A percentile compares a stretch with the other conserved stretches of the same genome.
Conservation (phyloP, 2,113 vertebrate species). For the Microcebus lehilahytsara region DNA sequence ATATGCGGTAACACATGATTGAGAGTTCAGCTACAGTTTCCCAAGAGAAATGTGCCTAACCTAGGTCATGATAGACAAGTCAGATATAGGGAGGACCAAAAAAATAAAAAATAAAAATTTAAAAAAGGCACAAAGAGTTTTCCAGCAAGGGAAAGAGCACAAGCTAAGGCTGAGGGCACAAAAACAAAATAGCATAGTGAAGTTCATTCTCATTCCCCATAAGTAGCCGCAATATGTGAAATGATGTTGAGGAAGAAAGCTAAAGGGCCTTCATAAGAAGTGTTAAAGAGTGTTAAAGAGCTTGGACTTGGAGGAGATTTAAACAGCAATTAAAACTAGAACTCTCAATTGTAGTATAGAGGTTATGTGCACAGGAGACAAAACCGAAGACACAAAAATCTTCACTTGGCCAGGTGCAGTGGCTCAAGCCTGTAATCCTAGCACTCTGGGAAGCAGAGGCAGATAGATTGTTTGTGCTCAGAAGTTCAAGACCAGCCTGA, state of each 20-base stretch:
- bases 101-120: neutral
- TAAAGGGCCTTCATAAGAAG: neutral
- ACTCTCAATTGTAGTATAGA: neutral
- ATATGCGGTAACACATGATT: neutral
- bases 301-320: neutral
- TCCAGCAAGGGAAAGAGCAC: neutral
- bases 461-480: no score
- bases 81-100: neutral
- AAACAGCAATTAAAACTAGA: neutral
- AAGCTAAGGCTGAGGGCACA: neutral
- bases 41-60: neutral
- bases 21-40: neutral
- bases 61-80: neutral
- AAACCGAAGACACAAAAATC: neutral
- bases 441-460: no score
- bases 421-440: no score
- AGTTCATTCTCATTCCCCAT: neutral
- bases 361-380: neutral
- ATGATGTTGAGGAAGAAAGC: neutral
- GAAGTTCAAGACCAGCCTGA: no score
- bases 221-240: neutral
- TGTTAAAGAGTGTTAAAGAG: neutral
- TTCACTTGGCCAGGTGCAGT: neutral
- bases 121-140: neutral
- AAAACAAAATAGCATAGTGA: neutral